phyloP scores from a whole-genome alignment of 2,888 invertebrate genomes.

The Ceramica pisi region DNA sequence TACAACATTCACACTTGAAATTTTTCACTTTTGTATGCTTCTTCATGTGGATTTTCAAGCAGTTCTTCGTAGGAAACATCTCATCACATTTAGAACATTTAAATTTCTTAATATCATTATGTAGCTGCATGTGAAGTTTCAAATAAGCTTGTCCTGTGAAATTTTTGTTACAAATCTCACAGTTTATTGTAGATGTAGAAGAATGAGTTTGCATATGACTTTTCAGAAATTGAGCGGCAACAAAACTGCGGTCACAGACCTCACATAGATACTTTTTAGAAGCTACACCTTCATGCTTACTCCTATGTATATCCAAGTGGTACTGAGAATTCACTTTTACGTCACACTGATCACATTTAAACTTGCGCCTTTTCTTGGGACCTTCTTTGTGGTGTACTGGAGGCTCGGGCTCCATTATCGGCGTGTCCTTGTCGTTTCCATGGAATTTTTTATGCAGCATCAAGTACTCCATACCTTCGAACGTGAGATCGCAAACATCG shows the following conservation, averaged over 20 bases:
- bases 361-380: slow-evolving; percentile 85
- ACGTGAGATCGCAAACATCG: slow-evolving; percentile 86
- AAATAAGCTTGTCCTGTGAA: slow-evolving; percentile 88
- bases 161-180: slow-evolving; percentile 86
- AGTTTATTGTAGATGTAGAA: slow-evolving; percentile 84
- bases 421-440: slow-evolving; percentile 85
- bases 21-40: slow-evolving; percentile 89
- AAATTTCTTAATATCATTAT: slow-evolving; percentile 88
- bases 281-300: slow-evolving; percentile 85
- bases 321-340: slow-evolving; percentile 89
- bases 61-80: slow-evolving; percentile 88
- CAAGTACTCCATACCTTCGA: slow-evolving; percentile 86
- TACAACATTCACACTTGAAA: slow-evolving; percentile 87
- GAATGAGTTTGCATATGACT: slow-evolving; percentile 89
- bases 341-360: slow-evolving; percentile 87
- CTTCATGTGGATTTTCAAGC: slow-evolving; percentile 88
- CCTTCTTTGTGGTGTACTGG: slow-evolving; percentile 76
- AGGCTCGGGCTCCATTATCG: slow-evolving; percentile 79
- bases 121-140: slow-evolving; percentile 88
- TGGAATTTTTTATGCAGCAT: slow-evolving; percentile 88
- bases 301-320: slow-evolving; percentile 86
- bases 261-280: slow-evolving; percentile 87
- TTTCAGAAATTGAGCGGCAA: slow-evolving; percentile 87
- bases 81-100: slow-evolving; percentile 88
- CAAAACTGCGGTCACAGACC: slow-evolving; percentile 87